phyloP scores from a whole-genome alignment of 2,113 vertebrate species.

The Eonycteris spelaea region DNA sequence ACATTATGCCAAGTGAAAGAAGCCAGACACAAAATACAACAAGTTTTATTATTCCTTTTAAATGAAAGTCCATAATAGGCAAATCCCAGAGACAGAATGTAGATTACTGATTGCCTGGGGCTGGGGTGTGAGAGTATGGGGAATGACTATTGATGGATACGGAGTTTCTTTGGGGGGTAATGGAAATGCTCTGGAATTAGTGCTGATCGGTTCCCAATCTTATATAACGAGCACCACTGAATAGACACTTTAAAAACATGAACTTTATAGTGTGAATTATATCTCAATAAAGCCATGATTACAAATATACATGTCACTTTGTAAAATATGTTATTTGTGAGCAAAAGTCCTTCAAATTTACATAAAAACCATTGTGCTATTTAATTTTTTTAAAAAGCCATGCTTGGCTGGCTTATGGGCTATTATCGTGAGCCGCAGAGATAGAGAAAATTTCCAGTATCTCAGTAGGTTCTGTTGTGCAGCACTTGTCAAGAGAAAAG shows the following conservation, averaged over 20 bases:
- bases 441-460: not conserved
- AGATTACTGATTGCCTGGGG: not conserved
- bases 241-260: not conserved
- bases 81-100: not conserved
- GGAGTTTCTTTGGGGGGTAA: not conserved
- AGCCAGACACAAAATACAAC: not conserved
- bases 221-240: not conserved
- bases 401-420: not conserved
- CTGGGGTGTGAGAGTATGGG: not conserved
- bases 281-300: not conserved
- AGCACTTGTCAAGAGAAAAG: not conserved
- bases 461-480: not conserved
- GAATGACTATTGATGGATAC: not conserved
- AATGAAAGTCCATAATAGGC: not conserved
- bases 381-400: not conserved
- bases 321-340: not conserved
- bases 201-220: not conserved
- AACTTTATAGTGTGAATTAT: not conserved
- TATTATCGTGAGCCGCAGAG: not conserved
- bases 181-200: not conserved
- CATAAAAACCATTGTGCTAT: not conserved
- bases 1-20: not conserved
- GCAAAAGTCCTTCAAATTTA: not conserved
- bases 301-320: not conserved
- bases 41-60: not conserved